Evolutionary conservation across 2,888 invertebrate genomes (phyloP).

Genomic region (Xestia ashworthii): DNA sequence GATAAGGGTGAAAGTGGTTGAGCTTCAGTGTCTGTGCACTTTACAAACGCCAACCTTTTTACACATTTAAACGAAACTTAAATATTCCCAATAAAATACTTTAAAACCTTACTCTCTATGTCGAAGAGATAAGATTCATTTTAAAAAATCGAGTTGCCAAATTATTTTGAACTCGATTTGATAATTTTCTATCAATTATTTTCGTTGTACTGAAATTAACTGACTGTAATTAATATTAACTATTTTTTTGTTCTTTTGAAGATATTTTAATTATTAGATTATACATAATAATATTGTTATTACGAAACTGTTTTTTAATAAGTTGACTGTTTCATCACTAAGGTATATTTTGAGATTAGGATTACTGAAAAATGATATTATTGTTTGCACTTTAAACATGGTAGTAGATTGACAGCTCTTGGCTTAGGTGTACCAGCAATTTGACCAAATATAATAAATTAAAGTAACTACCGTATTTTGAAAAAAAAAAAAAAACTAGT

Average conservation of each 20-base stretch:
- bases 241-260: conserved; percentile 42
- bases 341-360: background rate
- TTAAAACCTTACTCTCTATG: conserved; percentile 2
- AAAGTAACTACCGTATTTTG: too few relatives aligned
- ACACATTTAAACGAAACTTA: conserved; percentile 5
- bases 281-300: conserved; percentile 30
- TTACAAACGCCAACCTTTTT: conserved; percentile 16
- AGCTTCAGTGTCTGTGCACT: background rate
- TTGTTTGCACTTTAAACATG: conserved; percentile 6
- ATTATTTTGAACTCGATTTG: conserved; percentile 1
- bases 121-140: conserved; percentile 1
- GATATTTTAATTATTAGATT: conserved; percentile 43
- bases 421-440: background rate
- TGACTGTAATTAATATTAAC: conserved; percentile 46
- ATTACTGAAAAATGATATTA: conserved; percentile 28
- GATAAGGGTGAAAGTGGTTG: too few relatives aligned
- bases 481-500: background rate
- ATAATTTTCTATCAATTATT: conserved; percentile 37
- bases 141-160: background rate
- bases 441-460: background rate
- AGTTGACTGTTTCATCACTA: conserved; percentile 40
- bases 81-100: conserved; percentile 34
- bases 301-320: background rate
- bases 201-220: conserved; percentile 58
- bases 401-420: background rate